Percentiles rank a stretch among this genome's conserved stretches.
Evolutionary conservation across 2,113 vertebrate genomes (phyloP).

Genomic region (Spermophilus dauricus): DNA sequence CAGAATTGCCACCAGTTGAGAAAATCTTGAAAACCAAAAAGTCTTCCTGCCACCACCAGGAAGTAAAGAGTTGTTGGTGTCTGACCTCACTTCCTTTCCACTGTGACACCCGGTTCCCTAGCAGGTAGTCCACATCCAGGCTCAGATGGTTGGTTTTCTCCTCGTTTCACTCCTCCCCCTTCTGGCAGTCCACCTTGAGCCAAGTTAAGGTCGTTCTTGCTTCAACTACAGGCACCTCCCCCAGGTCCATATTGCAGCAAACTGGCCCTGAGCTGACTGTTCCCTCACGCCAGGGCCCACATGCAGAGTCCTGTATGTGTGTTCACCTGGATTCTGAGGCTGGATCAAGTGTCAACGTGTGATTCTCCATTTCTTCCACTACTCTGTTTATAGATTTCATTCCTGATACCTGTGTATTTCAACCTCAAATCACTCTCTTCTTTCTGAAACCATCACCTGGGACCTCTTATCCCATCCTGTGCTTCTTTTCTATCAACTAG

Average conservation of each 20-base stretch:
- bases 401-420: neutral
- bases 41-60: neutral
- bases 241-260: neutral
- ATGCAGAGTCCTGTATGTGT: neutral
- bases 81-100: neutral
- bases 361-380: neutral
- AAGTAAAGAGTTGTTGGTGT: neutral
- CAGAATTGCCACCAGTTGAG: neutral
- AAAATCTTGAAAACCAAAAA: neutral
- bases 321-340: neutral
- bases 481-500: neutral
- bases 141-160: neutral
- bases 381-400: neutral
- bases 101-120: neutral
- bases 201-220: neutral
- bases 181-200: neutral
- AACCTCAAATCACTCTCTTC: neutral
- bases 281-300: neutral
- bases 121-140: neutral
- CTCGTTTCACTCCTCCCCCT: neutral
- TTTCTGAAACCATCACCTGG: neutral
- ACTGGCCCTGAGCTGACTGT: neutral
- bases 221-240: neutral
- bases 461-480: neutral
- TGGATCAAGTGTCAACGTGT: neutral